Evolutionary conservation across 2,797 vertebrate species (phyloP), one percentile per base, ranked within the genome.

Genomic region (Premnoplex brunnescens): DNA sequence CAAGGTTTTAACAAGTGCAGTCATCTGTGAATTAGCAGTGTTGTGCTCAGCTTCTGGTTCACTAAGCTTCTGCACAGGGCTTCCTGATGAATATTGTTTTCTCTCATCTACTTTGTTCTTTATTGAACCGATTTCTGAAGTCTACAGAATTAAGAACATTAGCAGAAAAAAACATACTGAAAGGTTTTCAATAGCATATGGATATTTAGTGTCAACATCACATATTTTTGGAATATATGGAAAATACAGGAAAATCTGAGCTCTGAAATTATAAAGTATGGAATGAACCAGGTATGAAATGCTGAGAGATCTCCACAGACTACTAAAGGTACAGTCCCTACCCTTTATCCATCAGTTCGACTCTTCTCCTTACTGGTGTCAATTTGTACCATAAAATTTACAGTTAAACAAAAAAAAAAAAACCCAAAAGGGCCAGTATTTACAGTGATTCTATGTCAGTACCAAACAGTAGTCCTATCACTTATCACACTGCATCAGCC

Each of bases 61-160:
- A 76, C 30, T 77, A 81, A 94, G 84, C 87, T 97, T 98, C 79
- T 98, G 98, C 66, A 96, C 18, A 71, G 91, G 95, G 91, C 98
- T 98, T 76, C 97, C 97, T 59, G 97, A 91, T 36, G 97, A 78
- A 93, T 95, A 98, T 12, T 98, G 96, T 74, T 99, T 98, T 91
- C 94, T 95, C 71, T 99, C 99, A 63, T 98, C 97, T 2, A 90
- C 85, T 86, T 98, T 98, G 75, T 96, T 98, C 71, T 99, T 99
- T 74, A 97, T 43, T 86, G 96, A 97, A 62, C 97, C 94, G 30
- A 90, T 96, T 95, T 99, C 99, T 36, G 98, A 98, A 95, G 98
- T 98, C 99, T 99, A 97, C 5, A 71, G 37, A 54, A 90, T 84
- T 88, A 86, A 97, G 89, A 97, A 80, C 48, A 81, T 88, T 41